These are phyloP conservation scores for Bombus sibiricus DNA, from an alignment of 1,140 invertebrate species.

Conservation along the genomic window DNA sequence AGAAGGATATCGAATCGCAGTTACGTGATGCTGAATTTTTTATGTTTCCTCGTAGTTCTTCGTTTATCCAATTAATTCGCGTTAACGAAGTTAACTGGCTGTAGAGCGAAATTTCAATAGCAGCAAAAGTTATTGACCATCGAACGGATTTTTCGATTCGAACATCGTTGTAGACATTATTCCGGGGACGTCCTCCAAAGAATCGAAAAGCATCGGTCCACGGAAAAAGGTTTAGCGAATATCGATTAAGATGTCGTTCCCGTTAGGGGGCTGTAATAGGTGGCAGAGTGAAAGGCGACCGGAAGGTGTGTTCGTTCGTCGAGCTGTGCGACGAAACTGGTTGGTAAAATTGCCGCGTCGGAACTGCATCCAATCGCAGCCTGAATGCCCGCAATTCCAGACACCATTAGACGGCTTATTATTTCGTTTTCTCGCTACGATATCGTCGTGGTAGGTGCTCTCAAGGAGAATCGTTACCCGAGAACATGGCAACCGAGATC, in stretches of 20 bases:
- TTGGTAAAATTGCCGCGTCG: slow-evolving; percentile 67
- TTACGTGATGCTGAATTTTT: too few relatives aligned
- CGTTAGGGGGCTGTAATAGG: slow-evolving; percentile 44
- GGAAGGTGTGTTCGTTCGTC: slow-evolving; percentile 35
- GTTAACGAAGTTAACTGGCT: too few relatives aligned
- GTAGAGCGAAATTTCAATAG: neutral
- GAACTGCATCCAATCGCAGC: slow-evolving; percentile 76
- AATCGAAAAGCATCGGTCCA: slow-evolving; percentile 22
- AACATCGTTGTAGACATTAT: slow-evolving; percentile 32
- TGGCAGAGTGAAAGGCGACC: slow-evolving; percentile 42
- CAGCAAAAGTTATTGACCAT: neutral
- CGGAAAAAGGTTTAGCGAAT: slow-evolving; percentile 65
- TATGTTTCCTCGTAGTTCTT: neutral
- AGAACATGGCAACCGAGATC: slow-evolving; percentile 55
- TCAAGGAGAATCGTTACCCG: slow-evolving; percentile 64
- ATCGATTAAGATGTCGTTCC: slow-evolving; percentile 78
- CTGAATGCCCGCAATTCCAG: slow-evolving; percentile 76
- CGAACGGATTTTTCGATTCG: neutral
- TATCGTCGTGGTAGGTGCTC: slow-evolving; percentile 59
- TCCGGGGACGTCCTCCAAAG: slow-evolving; percentile 12
- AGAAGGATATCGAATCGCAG: too few relatives aligned
- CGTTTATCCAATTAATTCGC: neutral
- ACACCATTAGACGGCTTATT: slow-evolving; percentile 76
- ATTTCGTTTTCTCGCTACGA: slow-evolving; percentile 74
- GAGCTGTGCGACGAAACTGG: slow-evolving; percentile 64